Base-by-base conservation (phyloP, 1,140 invertebrate species). In the Trigoniulus corallinus region DNA sequence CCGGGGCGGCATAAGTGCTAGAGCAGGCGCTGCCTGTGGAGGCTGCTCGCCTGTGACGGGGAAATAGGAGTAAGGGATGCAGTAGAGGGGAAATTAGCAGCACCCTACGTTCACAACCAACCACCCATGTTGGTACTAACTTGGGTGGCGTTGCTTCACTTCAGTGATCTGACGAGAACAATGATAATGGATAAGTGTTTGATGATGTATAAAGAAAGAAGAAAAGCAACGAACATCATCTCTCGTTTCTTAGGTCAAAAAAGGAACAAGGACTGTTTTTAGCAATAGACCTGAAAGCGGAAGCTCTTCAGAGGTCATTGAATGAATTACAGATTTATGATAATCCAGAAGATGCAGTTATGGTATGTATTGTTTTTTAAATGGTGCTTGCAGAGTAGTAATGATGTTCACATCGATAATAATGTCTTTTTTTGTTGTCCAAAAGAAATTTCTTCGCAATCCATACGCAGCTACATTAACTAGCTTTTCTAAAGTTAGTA, bases 401-500 rank as follows among this genome's bases (percentile, higher is more conserved):
- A 77, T 80, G 81, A 77, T 74, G 58, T 73, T 84, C 58, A 72
- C 82, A 4, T 74, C 73, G 24, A 80, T 81, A 64, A 71, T 84
- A 26, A 78, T 78, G 23, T 68, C 15, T 55, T 47, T 29, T 39
- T 57, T 37, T 44, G 51, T 47, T 54, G 42, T 51, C 50, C 53
- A 47, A 53, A 56, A 69, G 66, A 67, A 67, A 61, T 66, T 69
- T 53, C 60, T 69, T 45, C 60, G 81, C 59, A 73, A 82, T 62
- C 84, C 85, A 0, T 84, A 83, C 63, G 80, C 81, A 64, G 81
- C 82, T 1, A 82, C 84, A 7, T 59, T 88, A 62, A 79, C 81
- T 61, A 80, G 84, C 4, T 88, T 88, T 67, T 80, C 82, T 23
- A 88, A 87, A 70, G 68, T 89, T 22, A 81, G 82, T 24, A 82